phyloP scores from a whole-genome alignment of 2,113 vertebrate genomes.

The Carassius auratus region DNA sequence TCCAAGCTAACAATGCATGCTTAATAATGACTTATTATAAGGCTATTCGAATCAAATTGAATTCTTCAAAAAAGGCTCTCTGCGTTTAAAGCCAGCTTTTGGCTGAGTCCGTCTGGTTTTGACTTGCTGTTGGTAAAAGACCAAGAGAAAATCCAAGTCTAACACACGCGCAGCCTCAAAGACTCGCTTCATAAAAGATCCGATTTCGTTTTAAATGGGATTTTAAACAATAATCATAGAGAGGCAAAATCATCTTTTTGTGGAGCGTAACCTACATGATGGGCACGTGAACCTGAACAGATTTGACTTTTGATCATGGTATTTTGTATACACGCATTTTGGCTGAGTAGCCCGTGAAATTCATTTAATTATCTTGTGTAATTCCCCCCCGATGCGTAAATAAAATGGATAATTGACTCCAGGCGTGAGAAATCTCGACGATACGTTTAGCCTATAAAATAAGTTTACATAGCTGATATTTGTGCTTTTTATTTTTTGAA shows the following conservation, averaged over 20 bases:
- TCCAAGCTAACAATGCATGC: neutral
- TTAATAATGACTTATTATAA: conserved; percentile 62
- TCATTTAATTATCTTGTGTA: conserved; percentile 78
- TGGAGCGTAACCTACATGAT: conserved; percentile 68
- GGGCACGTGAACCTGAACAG: conserved; percentile 77
- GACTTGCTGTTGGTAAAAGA: conserved; percentile 58
- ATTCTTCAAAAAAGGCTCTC: neutral
- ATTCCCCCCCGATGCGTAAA: conserved; percentile 75
- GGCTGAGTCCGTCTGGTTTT: conserved; percentile 39
- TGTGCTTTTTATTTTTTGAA: neutral
- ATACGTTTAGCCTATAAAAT: too few relatives aligned
- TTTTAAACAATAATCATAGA: conserved; percentile 70
- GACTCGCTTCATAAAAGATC: conserved; percentile 55
- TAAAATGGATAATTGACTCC: conserved; percentile 61
- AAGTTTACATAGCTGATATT: neutral
- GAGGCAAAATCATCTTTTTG: conserved; percentile 70
- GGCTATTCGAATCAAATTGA: too few relatives aligned
- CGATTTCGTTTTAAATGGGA: conserved; percentile 62
- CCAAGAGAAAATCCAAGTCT: conserved; percentile 61
- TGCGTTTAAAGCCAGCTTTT: conserved; percentile 11
- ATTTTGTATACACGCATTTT: conserved; percentile 68
- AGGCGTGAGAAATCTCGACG: conserved; percentile 51
- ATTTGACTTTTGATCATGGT: conserved; percentile 77
- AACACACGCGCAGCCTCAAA: conserved; percentile 59
- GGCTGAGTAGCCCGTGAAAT: conserved; percentile 77